Evolutionary conservation across 2,797 vertebrate species (phyloP), one percentile per base, ranked within the genome.

Genomic region (Xenopus petersii): DNA sequence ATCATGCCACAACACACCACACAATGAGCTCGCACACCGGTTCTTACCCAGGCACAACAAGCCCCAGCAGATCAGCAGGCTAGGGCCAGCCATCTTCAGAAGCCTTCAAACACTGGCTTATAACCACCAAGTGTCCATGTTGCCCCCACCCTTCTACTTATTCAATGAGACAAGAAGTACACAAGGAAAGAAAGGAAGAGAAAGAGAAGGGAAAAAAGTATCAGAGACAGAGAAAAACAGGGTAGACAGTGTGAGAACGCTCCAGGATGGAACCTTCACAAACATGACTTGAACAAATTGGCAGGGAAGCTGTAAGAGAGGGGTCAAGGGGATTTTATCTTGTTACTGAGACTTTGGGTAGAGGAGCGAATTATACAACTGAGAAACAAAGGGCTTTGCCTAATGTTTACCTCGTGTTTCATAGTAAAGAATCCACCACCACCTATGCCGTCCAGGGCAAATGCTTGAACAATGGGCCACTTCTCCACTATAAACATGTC

Each of bases 401-500:
- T 1, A 5, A 26, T 12, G 64, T 81, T 36, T 86, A 98, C 97
- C 91, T 98, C 93, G 0, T 96, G 97, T 80, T 96, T 99, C 92
- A 98, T 93, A 30, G 97, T 99, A 83, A 99, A 99, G 90, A 98
- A 98, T 49, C 95, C 95, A 73, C 96, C 97, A 2, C 94, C 95
- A 5, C 97, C 97, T 7, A 99, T 98, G 63, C 97, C 97, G 81
- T 99, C 97, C 73, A 99, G 90, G 0, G 96, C 97, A 82, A 98
- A 99, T 0, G 97, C 97, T 84, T 99, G 97, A 42, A 99, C 94
- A 1, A 99, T 93, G 0, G 97, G 97, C 97, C 97, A 99, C 85
- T 98, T 98, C 77, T 99, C 97, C 81, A 98, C 92, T 83, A 95
- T 93, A 83, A 99, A 98, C 91, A 98, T 94, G 86, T 99, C 96